Evolutionary conservation across 2,888 invertebrate species (phyloP).

Genomic region (Hirtodrosophila cameraria): DNA sequence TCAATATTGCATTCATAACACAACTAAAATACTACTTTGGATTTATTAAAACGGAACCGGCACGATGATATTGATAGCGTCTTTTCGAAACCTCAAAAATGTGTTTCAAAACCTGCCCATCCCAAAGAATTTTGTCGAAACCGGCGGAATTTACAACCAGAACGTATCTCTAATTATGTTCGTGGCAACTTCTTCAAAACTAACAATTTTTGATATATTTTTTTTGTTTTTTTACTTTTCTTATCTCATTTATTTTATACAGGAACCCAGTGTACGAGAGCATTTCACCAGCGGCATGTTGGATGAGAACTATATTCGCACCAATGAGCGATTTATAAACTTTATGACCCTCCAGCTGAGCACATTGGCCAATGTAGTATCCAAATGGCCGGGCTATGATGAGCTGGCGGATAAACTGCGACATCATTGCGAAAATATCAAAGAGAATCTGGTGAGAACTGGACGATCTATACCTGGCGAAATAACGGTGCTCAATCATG

Average conservation of each 20-base stretch:
- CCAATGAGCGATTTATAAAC: constrained; percentile 79
- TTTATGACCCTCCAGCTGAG: constrained; percentile 78
- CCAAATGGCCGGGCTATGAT: constrained; percentile 84
- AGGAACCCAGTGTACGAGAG: constrained; percentile 77
- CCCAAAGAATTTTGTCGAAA: too few species aligned
- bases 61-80: too few species aligned
- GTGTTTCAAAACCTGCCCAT: too few species aligned
- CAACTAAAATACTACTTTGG: too few species aligned
- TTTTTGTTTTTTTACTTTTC: neutral
- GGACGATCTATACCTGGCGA: constrained; percentile 74
- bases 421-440: constrained; percentile 79
- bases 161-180: too few species aligned
- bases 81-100: too few species aligned
- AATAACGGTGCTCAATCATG: constrained; percentile 85
- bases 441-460: constrained; percentile 79
- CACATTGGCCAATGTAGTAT: constrained; percentile 82
- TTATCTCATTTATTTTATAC: neutral
- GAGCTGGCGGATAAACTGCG: constrained; percentile 83
- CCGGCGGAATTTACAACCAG: too few species aligned
- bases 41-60: too few species aligned
- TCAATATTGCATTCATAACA: too few species aligned
- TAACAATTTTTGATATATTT: neutral
- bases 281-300: constrained; percentile 81
- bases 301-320: constrained; percentile 80
- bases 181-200: neutral